Evolutionary conservation across 35 echinoderm and acorn worm genomes (phyloP).

Genomic region (Heliocidaris tuberculata): DNA sequence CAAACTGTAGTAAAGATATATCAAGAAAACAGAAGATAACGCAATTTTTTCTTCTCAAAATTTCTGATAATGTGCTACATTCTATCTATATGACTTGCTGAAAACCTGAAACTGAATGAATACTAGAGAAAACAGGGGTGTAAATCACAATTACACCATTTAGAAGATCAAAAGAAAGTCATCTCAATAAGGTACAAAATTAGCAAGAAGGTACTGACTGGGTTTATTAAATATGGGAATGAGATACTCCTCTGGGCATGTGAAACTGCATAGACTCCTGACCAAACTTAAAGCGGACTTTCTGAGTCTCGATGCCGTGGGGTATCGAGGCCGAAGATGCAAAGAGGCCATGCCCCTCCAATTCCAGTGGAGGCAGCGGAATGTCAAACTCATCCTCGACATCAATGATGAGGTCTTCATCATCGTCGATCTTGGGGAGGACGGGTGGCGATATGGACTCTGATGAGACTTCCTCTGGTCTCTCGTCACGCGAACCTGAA

Average conservation of each 20-base stretch:
- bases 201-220: background rate
- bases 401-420: conserved; percentile 33
- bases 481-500: background rate
- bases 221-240: background rate
- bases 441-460: conserved; percentile 23
- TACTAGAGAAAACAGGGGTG: background rate
- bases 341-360: background rate
- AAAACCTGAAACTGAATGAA: background rate
- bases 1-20: too few species aligned
- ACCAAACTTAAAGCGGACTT: conserved; percentile 17
- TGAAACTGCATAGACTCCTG: conserved; percentile 37
- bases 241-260: conserved; percentile 19
- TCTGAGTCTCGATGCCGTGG: background rate
- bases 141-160: too few species aligned
- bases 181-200: background rate
- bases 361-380: conserved; percentile 38
- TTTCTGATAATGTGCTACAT: background rate
- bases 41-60: background rate
- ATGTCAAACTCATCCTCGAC: conserved; percentile 30
- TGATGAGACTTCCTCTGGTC: background rate
- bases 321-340: background rate
- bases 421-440: conserved; percentile 30
- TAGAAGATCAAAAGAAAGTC: too few species aligned
- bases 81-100: background rate
- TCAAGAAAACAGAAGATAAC: too few species aligned